Base-by-base conservation (phyloP, 2,113 vertebrate genomes). In the Bucco capensis region DNA sequence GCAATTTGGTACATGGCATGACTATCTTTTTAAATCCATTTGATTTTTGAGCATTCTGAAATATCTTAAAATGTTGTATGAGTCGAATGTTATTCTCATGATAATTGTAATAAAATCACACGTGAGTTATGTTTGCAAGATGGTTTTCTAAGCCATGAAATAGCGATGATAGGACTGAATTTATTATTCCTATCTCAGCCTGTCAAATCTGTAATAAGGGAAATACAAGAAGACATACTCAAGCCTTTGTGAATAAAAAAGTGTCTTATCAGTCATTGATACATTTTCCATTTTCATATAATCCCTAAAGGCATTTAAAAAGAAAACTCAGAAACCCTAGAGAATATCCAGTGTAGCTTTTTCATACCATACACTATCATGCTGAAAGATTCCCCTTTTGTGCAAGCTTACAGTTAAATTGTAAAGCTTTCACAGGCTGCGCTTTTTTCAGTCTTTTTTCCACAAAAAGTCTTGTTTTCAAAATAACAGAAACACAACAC, bases 291-390 rank as follows among this genome's bases (percentile, higher is more conserved):
- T 69, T 72, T 23, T 46, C 23, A n/a, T 38, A 35, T 51, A 74
- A 77, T 51, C 38, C 18, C 16, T 73, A 21, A 80, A 40, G 28
- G 12, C 1, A 25, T 19, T 9, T 12, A 12, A 8, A 15, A 51
- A 19, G 47, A 15, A 14, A 24, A 38, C 15, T 37, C 57, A 33
- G 44, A 51, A 30, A 19, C 5, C 24, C 8, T n/a, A 61, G 3
- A 38, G 28, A 54, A 44, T 30, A 25, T 0, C 1, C 6, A 30
- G 0, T 1, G 2, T 25, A 57, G 14, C 5, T 70, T 88, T 82
- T 72, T 67, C 15, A 7, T 30, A 69, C 19, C 8, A 6, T 44
- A 33, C 4, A 40, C 16, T n/a, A 49, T 5, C 14, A 46, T 21
- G 19, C 9, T 67, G 15, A 22, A 46, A 19, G 42, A 54, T 47